Percentiles rank a stretch among this genome's conserved stretches.
phyloP scores from a whole-genome alignment of 2,797 vertebrate species.

The Trichosurus vulpecula region DNA sequence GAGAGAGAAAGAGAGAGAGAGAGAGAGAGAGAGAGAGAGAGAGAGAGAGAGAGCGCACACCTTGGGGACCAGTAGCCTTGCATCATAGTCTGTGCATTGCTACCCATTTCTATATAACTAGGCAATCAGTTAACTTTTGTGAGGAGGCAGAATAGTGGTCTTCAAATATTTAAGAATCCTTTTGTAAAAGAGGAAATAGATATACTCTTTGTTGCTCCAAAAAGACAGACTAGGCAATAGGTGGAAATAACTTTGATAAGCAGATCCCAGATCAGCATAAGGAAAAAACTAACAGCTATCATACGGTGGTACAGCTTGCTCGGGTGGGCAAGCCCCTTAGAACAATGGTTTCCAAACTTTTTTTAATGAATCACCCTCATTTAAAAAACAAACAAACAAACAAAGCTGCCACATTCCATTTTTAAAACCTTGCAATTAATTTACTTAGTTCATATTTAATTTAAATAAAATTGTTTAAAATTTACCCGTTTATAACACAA shows the following conservation, averaged over 20 bases:
- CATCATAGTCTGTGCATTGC: too few relatives aligned
- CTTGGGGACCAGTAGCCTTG: background rate
- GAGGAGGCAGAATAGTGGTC: background rate
- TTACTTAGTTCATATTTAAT: background rate
- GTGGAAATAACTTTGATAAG: background rate
- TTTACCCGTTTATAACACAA: background rate
- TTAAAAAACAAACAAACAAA: too few relatives aligned
- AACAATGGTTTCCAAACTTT: background rate
- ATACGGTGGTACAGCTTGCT: background rate
- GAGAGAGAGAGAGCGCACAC: too few relatives aligned
- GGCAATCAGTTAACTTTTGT: background rate
- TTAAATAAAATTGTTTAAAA: background rate
- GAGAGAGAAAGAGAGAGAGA: too few relatives aligned
- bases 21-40: too few relatives aligned
- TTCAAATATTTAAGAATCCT: background rate
- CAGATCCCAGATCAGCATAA: background rate
- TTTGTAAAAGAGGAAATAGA: background rate
- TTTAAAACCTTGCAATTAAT: background rate
- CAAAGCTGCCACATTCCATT: background rate
- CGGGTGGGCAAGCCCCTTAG: background rate
- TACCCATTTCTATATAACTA: background rate
- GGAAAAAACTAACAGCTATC: background rate
- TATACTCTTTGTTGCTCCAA: background rate
- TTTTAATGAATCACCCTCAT: background rate
- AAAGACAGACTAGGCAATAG: background rate